Percentiles rank a stretch among this genome's conserved stretches.
Evolutionary conservation across 2,113 vertebrate genomes (phyloP).

Genomic region (Nestor notabilis): DNA sequence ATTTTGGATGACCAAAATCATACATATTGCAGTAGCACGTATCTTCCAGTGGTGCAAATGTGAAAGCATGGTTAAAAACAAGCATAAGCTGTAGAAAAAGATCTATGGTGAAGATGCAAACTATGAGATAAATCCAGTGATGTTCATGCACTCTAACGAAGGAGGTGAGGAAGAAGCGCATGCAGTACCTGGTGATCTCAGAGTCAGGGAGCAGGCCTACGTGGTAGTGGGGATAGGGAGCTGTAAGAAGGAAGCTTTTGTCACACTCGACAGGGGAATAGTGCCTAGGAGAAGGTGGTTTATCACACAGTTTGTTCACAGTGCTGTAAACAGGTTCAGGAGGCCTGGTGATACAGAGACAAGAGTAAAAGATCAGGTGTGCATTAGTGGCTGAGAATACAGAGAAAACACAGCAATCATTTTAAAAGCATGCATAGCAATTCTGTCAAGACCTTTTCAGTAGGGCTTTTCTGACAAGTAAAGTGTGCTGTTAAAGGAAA

Average conservation of each 20-base stretch:
- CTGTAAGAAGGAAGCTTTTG: constrained; percentile 93
- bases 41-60: background rate
- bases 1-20: constrained; percentile 60
- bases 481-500: constrained; percentile 10
- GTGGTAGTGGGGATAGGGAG: constrained; percentile 93
- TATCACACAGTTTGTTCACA: constrained; percentile 99
- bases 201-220: constrained; percentile 93
- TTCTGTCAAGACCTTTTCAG: background rate
- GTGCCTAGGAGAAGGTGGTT: constrained; percentile 92
- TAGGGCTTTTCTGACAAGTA: background rate
- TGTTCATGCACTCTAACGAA: constrained; percentile 55
- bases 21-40: background rate
- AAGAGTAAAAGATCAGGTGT: constrained; percentile 75
- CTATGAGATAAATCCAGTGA: constrained; percentile 34
- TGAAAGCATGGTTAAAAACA: constrained; percentile 60
- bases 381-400: constrained; percentile 21
- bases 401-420: background rate
- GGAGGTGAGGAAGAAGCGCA: constrained; percentile 76
- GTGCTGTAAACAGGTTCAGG: constrained; percentile 99
- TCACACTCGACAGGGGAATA: constrained; percentile 94
- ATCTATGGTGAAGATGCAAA: background rate
- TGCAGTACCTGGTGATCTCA: constrained; percentile 93
- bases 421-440: constrained; percentile 58
- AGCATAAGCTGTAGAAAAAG: constrained; percentile 42
- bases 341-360: constrained; percentile 85